Percentiles rank a stretch among this genome's conserved stretches.
These are phyloP conservation scores for Anthonomus grandis DNA, from an alignment of 1,140 invertebrate genomes.

Conservation along the genomic window DNA sequence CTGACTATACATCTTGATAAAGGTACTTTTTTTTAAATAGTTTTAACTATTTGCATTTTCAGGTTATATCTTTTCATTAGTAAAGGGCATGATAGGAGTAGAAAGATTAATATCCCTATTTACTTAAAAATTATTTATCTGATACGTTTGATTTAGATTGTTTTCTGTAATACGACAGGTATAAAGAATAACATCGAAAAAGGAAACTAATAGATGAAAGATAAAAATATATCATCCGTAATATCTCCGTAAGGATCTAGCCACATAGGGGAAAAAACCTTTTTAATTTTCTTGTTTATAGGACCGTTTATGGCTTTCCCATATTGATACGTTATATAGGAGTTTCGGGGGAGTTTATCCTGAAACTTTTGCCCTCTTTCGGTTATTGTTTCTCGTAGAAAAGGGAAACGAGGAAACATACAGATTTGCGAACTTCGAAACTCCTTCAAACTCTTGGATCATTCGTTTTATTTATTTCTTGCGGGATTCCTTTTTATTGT, in stretches of 20 bases:
- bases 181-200: conserved; percentile 11
- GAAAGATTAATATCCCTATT: not conserved
- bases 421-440: conserved; percentile 19
- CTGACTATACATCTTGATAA: conserved; percentile 56
- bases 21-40: conserved; percentile 33
- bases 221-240: conserved; percentile 20
- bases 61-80: not conserved
- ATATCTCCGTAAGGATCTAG: conserved; percentile 21
- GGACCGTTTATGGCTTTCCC: conserved; percentile 24
- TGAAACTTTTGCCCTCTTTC: conserved; percentile 23
- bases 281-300: conserved; percentile 26
- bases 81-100: not conserved
- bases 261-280: conserved; percentile 17
- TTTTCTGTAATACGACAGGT: conserved; percentile 10
- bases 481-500: conserved; percentile 13
- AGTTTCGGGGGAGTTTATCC: conserved; percentile 22
- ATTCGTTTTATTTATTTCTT: conserved; percentile 14
- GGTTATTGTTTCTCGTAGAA: conserved; percentile 13
- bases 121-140: not conserved
- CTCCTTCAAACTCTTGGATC: conserved; percentile 14
- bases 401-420: conserved; percentile 5
- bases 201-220: conserved; percentile 27
- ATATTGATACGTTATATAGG: conserved; percentile 24
- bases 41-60: not conserved
- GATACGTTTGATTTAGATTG: not conserved